Base-by-base conservation (phyloP, 1,140 invertebrate species). In the Eriosoma lanigerum region DNA sequence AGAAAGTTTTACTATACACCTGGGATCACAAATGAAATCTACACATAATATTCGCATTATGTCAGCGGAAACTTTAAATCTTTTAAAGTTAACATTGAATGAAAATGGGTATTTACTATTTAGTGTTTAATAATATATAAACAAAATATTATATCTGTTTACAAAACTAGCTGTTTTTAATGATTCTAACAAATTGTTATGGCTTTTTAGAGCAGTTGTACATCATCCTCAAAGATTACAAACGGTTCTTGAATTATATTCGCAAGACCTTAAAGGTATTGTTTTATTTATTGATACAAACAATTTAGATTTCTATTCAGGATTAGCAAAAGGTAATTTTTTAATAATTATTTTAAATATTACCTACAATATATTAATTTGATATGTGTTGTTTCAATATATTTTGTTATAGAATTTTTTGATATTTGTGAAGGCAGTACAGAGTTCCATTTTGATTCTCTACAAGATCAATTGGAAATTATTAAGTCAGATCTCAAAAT, bases 21-120 rank as follows among this genome's bases (percentile, higher is more conserved):
- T 98, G 80, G 97, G 97, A 81, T 96, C 96, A 3, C 97, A 99
- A 87, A 90, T 99, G 87, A 99, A 99, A 87, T 96, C 98, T 84
- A 98, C 96, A 89, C 96, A 99, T 86, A 99, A 99, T 87, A 92
- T 98, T 82, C 88, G 97, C 72, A 91, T 99, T 78, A 87, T 98
- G 10, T 93, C 94, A 82, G 92, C 92, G 15, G 91, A 96, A 87
- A 89, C 94, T 44, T 89, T 97, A 82, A 94, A 97, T 84, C 89
- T 98, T 82, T 97, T 96, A 86, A 88, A 90, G 58, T 54, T 73
- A 15, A 82, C 73, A 29, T 68, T 82, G 24, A 38, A 82, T 76
- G 50, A 44, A 56, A 46, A 80, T 1, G 81, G 78, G 81, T 82
- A 81, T 80, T n/a, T 38, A 38, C 32, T 38, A 38, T 38, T 17